Base-by-base conservation (phyloP, 2,888 invertebrate species). In the Branchellion lobata region DNA sequence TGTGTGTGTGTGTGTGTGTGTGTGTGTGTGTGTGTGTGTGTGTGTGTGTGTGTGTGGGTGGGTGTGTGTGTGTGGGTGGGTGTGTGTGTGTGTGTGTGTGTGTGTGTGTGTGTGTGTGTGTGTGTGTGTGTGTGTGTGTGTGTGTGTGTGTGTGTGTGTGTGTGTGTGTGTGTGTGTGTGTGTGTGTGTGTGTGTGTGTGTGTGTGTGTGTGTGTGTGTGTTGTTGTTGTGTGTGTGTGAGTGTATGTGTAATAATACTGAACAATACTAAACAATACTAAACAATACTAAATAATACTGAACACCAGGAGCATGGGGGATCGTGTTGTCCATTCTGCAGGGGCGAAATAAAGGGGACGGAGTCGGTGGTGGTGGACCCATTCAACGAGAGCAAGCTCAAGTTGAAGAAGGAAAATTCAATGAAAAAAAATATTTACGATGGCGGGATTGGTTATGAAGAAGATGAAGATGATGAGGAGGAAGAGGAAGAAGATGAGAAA, bases 321-420 rank as follows among this genome's bases (percentile, higher is more conserved):
- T 85, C 85, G 77, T 86, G 86, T 21, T 99, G 99, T 90, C 99
- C 99, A 24, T 99, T 98, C 89, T 99, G 99, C 88, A 91, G 99
- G 83, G 96, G 97, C 79, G 99, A 99, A 89, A 99, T 99, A 87
- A 99, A 99, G 88, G 99, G 98, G 36, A 99, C 98, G 0, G 98
- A 98, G 87, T 94, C 95, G 86, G 96, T 99, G 27, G 94, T 98
- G 0, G 97, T 99, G 11, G 98, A 99, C 87, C 96, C 97, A 0
- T 99, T 97, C 84, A 87, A 88, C 81, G 88, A 88, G 11, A 21
- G 29, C 29, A 61, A 29, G 21, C 69, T 57, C 18, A 68, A 74
- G n/a, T n/a, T n/a, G n/a, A n/a, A n/a, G 36, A 79, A 79, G 71
- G 78, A 74, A 1, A 51, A 71, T 53, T 69, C 36, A 57, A 1